These are phyloP conservation scores for Drosophila pandora DNA, from an alignment of 1,140 invertebrate species.

Conservation along the genomic window DNA sequence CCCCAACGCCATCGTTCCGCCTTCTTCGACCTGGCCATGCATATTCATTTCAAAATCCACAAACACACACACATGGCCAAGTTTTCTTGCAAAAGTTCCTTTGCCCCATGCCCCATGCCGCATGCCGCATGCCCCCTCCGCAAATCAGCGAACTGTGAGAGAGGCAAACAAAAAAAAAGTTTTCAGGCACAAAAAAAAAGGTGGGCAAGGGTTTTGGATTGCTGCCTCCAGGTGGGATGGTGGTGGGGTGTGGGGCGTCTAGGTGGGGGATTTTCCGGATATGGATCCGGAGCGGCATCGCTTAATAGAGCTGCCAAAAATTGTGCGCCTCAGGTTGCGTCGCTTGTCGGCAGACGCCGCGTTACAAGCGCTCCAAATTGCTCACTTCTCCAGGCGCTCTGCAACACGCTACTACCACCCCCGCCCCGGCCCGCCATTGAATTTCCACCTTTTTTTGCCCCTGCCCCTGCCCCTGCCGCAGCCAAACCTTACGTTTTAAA, in stretches of 20 bases:
- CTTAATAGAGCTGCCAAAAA: slow-evolving; percentile 80
- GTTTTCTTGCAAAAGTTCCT: slow-evolving; percentile 69
- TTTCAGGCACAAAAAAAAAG: slow-evolving; percentile 21
- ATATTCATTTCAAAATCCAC: slow-evolving; percentile 77
- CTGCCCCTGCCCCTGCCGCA: background rate
- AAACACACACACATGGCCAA: slow-evolving; percentile 51
- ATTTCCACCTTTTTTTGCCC: background rate
- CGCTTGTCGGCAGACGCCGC: slow-evolving; percentile 54
- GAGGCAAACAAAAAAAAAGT: slow-evolving; percentile 43
- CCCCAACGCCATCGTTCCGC: slow-evolving; percentile 21
- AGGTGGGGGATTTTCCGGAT: slow-evolving; percentile 28
- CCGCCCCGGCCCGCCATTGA: background rate
- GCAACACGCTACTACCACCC: background rate
- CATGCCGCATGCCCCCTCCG: background rate
- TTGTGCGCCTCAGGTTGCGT: slow-evolving; percentile 64
- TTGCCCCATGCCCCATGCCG: background rate
- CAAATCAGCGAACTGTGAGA: slow-evolving; percentile 31
- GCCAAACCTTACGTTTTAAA: slow-evolving; percentile 3
- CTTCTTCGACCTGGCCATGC: slow-evolving; percentile 38
- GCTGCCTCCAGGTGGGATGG: background rate
- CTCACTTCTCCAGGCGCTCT: slow-evolving; percentile 28
- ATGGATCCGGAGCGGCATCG: slow-evolving; percentile 47
- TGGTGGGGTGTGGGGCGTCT: background rate
- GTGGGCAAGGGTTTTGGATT: slow-evolving; percentile 13
- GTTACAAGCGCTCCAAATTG: slow-evolving; percentile 76